A percentile compares a stretch with the other conserved stretches of the same genome.
Conservation (phyloP, 2,113 vertebrate genomes). For the Narcine bancroftii region DNA sequence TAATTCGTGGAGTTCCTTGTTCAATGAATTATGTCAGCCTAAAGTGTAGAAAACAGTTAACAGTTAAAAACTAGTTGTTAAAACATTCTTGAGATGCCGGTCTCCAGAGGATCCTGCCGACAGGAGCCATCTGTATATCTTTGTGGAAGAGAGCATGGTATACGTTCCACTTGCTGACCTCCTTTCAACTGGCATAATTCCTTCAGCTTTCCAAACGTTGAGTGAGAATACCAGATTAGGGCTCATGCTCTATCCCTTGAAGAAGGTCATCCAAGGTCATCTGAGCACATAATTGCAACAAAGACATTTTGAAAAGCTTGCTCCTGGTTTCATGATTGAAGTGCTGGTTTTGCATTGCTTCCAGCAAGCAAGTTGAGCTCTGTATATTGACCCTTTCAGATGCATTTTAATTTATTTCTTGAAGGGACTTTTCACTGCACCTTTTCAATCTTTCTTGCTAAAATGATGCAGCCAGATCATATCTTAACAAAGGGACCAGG, state of each 20-base stretch:
- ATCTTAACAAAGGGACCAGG: too few relatives aligned
- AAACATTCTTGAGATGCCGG: neutral
- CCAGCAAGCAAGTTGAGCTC: neutral
- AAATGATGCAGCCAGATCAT: neutral
- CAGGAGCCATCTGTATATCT: neutral
- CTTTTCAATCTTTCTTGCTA: neutral
- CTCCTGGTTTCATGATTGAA: neutral
- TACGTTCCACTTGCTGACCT: neutral
- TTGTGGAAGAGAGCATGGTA: conserved; percentile 5
- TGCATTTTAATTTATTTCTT: neutral
- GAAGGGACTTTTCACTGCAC: neutral
- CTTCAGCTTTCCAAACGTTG: neutral
- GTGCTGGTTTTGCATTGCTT: neutral
- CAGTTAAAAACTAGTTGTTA: neutral
- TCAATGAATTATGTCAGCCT: neutral
- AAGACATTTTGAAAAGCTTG: neutral
- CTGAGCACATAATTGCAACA: neutral
- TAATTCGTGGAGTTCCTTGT: neutral
- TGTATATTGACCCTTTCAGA: neutral
- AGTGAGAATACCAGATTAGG: neutral
- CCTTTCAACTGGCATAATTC: neutral
- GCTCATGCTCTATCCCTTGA: neutral
- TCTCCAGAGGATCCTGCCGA: neutral
- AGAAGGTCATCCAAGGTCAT: neutral
- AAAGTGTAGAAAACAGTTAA: neutral